These are phyloP conservation scores for Melolontha melolontha DNA, from an alignment of 2,888 invertebrate genomes.

Conservation along the genomic window DNA sequence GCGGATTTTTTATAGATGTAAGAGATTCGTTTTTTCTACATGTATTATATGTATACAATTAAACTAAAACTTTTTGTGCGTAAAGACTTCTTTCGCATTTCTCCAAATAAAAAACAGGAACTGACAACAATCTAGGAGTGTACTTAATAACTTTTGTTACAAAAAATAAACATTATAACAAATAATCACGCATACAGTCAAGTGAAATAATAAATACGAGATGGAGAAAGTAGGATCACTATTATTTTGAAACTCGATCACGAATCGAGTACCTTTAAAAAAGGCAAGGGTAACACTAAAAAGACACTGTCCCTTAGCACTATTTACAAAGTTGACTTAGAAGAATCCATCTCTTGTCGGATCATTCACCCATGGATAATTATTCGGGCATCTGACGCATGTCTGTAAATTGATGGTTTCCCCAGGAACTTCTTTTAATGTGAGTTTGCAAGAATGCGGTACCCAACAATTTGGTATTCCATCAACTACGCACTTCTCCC, in stretches of 20 bases:
- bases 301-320: conserved; percentile 46
- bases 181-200: conserved; percentile 62
- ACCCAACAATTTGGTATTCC: conserved; percentile 87
- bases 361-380: conserved; percentile 95
- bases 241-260: conserved; percentile 43
- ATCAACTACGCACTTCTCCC: conserved; percentile 92
- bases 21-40: conserved; percentile 19
- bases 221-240: conserved; percentile 59
- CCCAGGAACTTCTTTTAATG: conserved; percentile 92
- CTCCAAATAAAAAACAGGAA: conserved; percentile 21
- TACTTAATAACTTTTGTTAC: conserved; percentile 46
- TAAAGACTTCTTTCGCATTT: not conserved
- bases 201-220: conserved; percentile 61
- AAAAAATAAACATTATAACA: conserved; percentile 53
- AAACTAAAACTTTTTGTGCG: conserved; percentile 14
- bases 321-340: conserved; percentile 70
- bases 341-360: conserved; percentile 91
- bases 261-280: conserved; percentile 42
- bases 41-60: conserved; percentile 14
- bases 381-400: conserved; percentile 92
- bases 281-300: conserved; percentile 53
- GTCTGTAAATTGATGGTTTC: conserved; percentile 95
- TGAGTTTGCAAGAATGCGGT: conserved; percentile 90
- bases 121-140: conserved; percentile 36
- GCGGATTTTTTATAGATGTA: conserved; percentile 10